Evolutionary conservation across 2,797 vertebrate genomes (phyloP), one percentile per base, ranked within the genome.

Genomic region (Pelodytes ibericus): DNA sequence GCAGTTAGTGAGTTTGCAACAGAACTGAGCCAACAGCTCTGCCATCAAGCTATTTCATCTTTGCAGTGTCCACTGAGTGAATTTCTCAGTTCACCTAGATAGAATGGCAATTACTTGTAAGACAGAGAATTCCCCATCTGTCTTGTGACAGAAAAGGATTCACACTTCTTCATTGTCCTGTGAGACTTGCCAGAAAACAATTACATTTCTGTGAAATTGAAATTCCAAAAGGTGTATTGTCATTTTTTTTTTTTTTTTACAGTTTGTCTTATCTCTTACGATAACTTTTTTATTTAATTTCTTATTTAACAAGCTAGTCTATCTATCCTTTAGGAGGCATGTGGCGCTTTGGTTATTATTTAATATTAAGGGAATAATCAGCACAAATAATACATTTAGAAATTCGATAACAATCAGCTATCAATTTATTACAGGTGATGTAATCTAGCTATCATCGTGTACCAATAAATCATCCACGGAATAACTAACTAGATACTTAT

Each of bases 101-200:
- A 63, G 58, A 51, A 63, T 56, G 58, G 66, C 30, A 76, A 76
- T 76, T 76, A 70, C 74, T 76, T 58, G 30, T 25, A 76, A 76
- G 66, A 56, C 47, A 63, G 25, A 57, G 66, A 76, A 70, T 76
- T 70, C 66, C 59, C 74, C 58, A 39, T 63, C 74, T 62, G 41
- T 60, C 58, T 27, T 29, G 66, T 63, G 74, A 57, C 66, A 75
- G 66, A 70, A 76, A 24, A 70, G 31, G 63, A 70, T 69, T 76
- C 66, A 70, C 66, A 76, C 57, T 56, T 70, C 44, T 70, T 60
- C n/a, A n/a, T 56, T 70, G 33, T 26, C 66, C 59, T 31, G 16
- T 18, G 44, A 76, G 58, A 76, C 67, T 41, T 39, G 4, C 29
- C 41, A 69, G 44, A 11, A 20, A 61, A 69, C 41, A n/a, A 25